Evolutionary conservation across 2,113 vertebrate genomes (phyloP).

Genomic region (Gambusia holbrooki): DNA sequence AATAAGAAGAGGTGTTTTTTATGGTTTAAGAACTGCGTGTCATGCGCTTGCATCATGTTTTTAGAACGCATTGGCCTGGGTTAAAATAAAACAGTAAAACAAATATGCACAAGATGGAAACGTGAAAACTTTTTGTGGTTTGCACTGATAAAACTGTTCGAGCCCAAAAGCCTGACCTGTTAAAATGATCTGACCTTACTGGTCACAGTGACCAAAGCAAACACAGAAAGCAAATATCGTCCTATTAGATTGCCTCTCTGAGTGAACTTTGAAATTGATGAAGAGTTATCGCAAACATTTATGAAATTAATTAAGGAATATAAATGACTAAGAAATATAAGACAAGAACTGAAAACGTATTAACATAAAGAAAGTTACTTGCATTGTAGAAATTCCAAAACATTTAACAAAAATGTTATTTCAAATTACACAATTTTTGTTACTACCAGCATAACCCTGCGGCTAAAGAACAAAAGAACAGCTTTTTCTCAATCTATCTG

Average conservation of each 20-base stretch:
- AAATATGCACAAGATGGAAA: no score
- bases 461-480: no score
- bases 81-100: no score
- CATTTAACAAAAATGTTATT: background rate
- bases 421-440: background rate
- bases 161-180: slow-evolving; percentile 8
- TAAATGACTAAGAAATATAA: background rate
- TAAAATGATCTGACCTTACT: slow-evolving; percentile 37
- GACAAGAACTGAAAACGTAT: background rate
- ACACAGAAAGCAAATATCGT: slow-evolving; percentile 58
- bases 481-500: no score
- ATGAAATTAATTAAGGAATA: no score
- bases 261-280: slow-evolving; percentile 51
- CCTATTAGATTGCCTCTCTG: slow-evolving; percentile 31
- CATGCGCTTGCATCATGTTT: no score
- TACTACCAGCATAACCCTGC: no score
- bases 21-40: no score
- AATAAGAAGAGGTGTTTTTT: no score
- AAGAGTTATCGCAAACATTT: background rate
- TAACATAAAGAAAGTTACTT: no score
- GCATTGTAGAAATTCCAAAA: background rate
- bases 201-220: slow-evolving; percentile 59
- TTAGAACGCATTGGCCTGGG: no score
- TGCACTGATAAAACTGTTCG: background rate
- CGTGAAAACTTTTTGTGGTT: no score